Conservation (phyloP, 2,113 vertebrate genomes). For the Bothrops jararaca region DNA sequence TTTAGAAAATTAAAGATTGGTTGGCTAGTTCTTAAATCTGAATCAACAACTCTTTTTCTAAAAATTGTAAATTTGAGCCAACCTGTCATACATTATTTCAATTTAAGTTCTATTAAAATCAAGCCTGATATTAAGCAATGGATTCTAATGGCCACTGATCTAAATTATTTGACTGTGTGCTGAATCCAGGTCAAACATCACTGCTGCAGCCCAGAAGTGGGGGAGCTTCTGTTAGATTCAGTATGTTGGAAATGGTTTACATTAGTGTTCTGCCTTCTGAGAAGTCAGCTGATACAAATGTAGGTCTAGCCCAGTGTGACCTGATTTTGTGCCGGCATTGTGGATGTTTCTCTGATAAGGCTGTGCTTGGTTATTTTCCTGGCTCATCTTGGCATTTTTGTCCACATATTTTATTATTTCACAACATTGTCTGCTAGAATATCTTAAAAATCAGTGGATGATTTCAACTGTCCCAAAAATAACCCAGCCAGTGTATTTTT, state of each 20-base stretch:
- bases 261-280: not conserved
- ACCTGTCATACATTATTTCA: not conserved
- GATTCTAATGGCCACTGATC: not conserved
- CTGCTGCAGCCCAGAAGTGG: not conserved
- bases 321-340: not conserved
- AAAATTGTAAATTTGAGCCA: not conserved
- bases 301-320: not conserved
- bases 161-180: not conserved
- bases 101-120: not conserved
- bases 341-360: not conserved
- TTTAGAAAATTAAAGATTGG: not conserved
- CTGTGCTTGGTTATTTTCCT: not conserved
- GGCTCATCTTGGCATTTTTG: not conserved
- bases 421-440: not conserved
- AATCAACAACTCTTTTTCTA: not conserved
- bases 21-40: not conserved
- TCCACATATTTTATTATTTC: not conserved
- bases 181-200: not conserved
- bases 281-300: not conserved
- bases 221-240: not conserved
- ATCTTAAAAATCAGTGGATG: not conserved
- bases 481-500: not conserved
- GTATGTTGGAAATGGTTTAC: not conserved
- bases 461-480: not conserved
- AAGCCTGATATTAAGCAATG: not conserved